A percentile compares a stretch with the other conserved stretches of the same genome.
These are phyloP conservation scores for Spodoptera litura DNA, from an alignment of 1,140 invertebrate genomes.

Conservation along the genomic window DNA sequence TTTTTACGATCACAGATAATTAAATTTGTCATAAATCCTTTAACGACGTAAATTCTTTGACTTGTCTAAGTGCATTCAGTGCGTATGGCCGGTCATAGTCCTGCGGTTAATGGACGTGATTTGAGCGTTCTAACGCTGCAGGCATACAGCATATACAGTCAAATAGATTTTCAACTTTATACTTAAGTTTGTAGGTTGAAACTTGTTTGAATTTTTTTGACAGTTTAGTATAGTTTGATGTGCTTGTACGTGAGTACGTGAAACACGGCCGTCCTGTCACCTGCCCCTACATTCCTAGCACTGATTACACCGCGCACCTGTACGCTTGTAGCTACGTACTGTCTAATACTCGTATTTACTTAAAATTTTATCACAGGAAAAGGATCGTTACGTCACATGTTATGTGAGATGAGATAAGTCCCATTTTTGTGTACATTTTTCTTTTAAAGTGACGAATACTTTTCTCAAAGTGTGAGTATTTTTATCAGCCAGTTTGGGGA, in stretches of 20 bases:
- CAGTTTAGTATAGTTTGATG: too few species aligned
- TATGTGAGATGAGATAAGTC: slow-evolving; percentile 16
- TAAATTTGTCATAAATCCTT: neutral
- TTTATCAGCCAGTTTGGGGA: too few species aligned
- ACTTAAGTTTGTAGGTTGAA: too few species aligned
- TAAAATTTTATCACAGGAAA: slow-evolving; percentile 49
- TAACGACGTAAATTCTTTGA: neutral
- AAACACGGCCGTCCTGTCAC: slow-evolving; percentile 79
- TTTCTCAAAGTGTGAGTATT: too few species aligned
- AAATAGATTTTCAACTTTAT: too few species aligned
- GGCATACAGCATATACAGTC: slow-evolving; percentile 46
- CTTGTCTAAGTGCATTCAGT: slow-evolving; percentile 51
- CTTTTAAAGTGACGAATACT: too few species aligned
- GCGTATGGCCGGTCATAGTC: slow-evolving; percentile 79
- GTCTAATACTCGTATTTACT: slow-evolving; percentile 53
- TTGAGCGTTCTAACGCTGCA: slow-evolving; percentile 76
- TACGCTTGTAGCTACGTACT: slow-evolving; percentile 31
- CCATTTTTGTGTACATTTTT: neutral
- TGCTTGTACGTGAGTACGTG: slow-evolving; percentile 41
- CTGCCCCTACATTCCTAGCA: slow-evolving; percentile 78
- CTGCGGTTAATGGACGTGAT: slow-evolving; percentile 84
- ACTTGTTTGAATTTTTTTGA: too few species aligned
- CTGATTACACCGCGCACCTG: slow-evolving; percentile 79
- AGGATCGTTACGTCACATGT: slow-evolving; percentile 30
- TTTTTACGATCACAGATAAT: neutral